Evolutionary conservation across 2,888 invertebrate species (phyloP), one percentile per base, ranked within the genome.

Genomic region (Tinea pellionella): DNA sequence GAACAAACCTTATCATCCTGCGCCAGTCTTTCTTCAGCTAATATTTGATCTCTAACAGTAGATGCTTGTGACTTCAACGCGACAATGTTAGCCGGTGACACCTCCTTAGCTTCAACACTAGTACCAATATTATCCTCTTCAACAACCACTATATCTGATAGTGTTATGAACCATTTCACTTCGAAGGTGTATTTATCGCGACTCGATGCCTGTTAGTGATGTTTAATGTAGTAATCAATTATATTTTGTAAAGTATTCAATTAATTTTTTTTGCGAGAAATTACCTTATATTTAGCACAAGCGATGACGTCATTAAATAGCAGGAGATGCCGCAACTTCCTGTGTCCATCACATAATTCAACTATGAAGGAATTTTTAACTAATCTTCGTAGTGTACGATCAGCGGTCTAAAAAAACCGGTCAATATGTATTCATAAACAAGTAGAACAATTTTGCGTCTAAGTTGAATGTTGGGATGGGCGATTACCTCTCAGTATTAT

Each of bases 341-440:
- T 90, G 78, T 94, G 94, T 11, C 94, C 94, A 72, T 96, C 96
- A 2, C 94, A 93, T 61, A 95, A 89, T 80, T 98, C 97, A 18
- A 98, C 97, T 63, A 97, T 95, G 74, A 97, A 96, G 0, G 97
- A 96, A 79, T 97, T 97, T 80, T 96, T 97, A 29, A 97, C 96
- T 70, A 98, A 90, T 74, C 96, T 92, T 64, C 96, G 90, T 74
- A 96, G 93, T 61, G 95, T 93, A 66, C 94, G 89, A 71, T 94
- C 94, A 57, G 92, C 90, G 68, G 91, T 92, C 93, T 94, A 74
- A 13, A 77, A 77, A 65, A 64, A 60, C 62, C n/a, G 37, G 59
- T 61, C 6, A 51, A 29, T 18, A 60, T 32, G n/a, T n/a, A n/a
- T n/a, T n/a, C n/a, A n/a, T n/a, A n/a, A n/a, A n/a, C n/a, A n/a